These are phyloP conservation scores for Stenodema calcarata DNA, from an alignment of 2,888 invertebrate species.

Conservation along the genomic window DNA sequence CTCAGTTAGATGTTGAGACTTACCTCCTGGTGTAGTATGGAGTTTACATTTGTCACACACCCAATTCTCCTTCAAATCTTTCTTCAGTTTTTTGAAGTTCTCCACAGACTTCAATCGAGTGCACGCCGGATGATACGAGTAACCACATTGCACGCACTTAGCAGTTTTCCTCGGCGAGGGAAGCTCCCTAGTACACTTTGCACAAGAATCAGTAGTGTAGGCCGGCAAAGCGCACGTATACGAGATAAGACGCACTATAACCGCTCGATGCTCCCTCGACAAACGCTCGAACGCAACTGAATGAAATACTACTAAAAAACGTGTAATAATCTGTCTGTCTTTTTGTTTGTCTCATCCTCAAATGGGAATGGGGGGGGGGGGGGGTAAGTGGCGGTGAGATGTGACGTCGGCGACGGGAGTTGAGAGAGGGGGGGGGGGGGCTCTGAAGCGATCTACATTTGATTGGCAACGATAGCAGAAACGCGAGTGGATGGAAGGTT, in stretches of 20 bases:
- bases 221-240: too few species aligned
- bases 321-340: too few species aligned
- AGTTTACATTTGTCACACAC: background rate
- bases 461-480: slow-evolving; percentile 36
- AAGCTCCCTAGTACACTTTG: background rate
- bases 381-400: background rate
- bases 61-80: background rate
- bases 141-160: background rate
- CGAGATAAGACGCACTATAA: too few species aligned
- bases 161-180: slow-evolving; percentile 4
- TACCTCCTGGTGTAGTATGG: too few species aligned
- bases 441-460: slow-evolving; percentile 18
- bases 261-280: too few species aligned
- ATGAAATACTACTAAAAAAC: too few species aligned
- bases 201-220: too few species aligned
- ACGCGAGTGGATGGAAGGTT: background rate
- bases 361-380: background rate
- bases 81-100: background rate
- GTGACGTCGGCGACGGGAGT: too few species aligned
- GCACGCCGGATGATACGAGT: background rate
- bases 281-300: too few species aligned
- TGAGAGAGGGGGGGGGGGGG: background rate
- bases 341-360: too few species aligned
- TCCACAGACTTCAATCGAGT: background rate
- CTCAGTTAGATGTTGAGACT: too few species aligned